Evolutionary conservation across 2,113 vertebrate genomes (phyloP).

Genomic region (Uria aalge): DNA sequence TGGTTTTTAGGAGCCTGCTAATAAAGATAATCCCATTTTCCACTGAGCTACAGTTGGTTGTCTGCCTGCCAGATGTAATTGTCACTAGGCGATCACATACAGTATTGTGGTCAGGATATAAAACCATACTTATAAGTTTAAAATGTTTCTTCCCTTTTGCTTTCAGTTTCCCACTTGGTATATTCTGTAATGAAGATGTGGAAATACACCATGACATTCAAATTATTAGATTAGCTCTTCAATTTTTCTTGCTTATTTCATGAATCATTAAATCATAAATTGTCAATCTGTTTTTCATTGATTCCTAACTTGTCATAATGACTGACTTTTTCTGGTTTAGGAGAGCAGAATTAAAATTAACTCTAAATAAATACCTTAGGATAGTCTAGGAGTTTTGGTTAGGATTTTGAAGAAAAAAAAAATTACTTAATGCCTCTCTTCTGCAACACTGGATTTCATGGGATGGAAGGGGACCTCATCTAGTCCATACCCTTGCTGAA

Average conservation of each 20-base stretch:
- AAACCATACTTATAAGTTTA: background rate
- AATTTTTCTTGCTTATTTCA: background rate
- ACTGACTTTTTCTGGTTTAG: background rate
- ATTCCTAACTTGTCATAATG: background rate
- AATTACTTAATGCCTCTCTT: background rate
- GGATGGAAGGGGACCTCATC: background rate
- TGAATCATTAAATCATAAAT: background rate
- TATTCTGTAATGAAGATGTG: background rate
- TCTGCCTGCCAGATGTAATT: conserved; percentile 18
- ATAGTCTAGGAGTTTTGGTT: background rate
- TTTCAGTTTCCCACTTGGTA: background rate
- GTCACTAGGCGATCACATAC: background rate
- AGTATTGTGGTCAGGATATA: background rate
- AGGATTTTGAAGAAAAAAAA: background rate
- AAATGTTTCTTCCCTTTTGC: background rate
- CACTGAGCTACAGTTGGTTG: conserved; percentile 9
- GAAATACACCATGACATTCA: background rate
- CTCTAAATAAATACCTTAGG: background rate
- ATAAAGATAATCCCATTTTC: conserved; percentile 59
- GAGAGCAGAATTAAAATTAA: background rate
- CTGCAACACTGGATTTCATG: background rate
- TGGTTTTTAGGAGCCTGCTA: conserved; percentile 24
- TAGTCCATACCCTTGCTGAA: background rate
- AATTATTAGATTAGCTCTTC: background rate
- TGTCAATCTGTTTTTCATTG: background rate